Evolutionary conservation across 2,113 vertebrate species (phyloP), one percentile per base, ranked within the genome.

Genomic region (Equus quagga): DNA sequence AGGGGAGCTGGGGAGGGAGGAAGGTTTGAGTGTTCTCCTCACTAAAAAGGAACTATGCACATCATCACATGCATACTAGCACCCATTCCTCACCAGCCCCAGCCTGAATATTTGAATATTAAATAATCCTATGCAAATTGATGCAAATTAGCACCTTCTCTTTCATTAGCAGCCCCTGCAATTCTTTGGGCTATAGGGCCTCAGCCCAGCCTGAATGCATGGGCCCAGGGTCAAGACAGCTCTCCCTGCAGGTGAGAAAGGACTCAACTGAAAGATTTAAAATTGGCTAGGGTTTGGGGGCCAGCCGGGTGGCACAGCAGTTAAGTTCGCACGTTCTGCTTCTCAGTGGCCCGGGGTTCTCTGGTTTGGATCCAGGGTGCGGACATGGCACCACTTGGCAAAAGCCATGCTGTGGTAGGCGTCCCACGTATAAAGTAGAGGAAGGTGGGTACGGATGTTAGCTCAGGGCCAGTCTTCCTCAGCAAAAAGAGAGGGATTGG

Each of bases 41-140:
- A n/a, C 83, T 90, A 56, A 91, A 94, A 96, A 46, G 28, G 41
- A 85, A 81, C 12, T 60, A 96, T 18, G 83, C 41, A 96, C 94
- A 93, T 17, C 94, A 93, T 17, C 58, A 44, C 60, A 79, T 65
- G 54, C 64, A 62, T 51, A 44, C 11, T 33, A 82, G 46, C n/a
- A 92, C 51, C 64, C 31, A 51, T 64, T 92, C 65, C 46, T 96
- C 44, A n/a, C 33, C 84, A 84, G 87, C 28, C 79, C 54, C 46
- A 79, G 80, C 51, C 41, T 54, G 58, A 54, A 23, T 0, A 96
- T 96, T 96, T 97, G 78, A 93, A 91, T 97, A 94, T 91, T 88
- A 97, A 96, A 96, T 64, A 31, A 36, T 15, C 8, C 76, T 46
- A 62, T 69, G 92, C 64, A 96, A 96, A 69, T 69, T 10, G 93